phyloP scores from a whole-genome alignment of 2,888 invertebrate species.

The Torymus texanus region DNA sequence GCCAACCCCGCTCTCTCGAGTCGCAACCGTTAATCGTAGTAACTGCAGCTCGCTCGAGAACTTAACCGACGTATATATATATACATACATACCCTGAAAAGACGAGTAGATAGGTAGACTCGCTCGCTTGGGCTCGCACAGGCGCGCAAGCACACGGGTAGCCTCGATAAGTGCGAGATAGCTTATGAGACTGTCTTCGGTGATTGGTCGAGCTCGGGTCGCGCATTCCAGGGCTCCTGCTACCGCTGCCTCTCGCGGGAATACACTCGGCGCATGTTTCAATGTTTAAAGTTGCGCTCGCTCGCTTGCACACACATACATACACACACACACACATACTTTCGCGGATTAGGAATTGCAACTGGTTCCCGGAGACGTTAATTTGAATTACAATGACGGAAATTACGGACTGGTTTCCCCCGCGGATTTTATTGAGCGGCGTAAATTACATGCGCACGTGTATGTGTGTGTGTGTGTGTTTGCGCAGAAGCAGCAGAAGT shows the following conservation, averaged over 20 bases:
- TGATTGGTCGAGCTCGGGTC: conserved; percentile 57
- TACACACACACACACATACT: neutral
- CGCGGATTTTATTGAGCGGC: conserved; percentile 47
- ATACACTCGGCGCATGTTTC: conserved; percentile 22
- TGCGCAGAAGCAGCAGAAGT: neutral
- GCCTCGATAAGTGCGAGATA: conserved; percentile 58
- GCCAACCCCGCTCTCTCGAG: neutral
- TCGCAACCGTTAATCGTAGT: conserved; percentile 5
- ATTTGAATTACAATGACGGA: conserved; percentile 57
- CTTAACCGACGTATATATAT: too few species aligned
- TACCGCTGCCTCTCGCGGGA: neutral
- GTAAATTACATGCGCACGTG: conserved; percentile 33
- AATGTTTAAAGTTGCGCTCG: conserved; percentile 32
- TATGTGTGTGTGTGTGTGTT: neutral
- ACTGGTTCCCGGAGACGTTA: conserved; percentile 52
- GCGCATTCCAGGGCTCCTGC: conserved; percentile 31
- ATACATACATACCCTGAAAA: too few species aligned
- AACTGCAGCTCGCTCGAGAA: neutral
- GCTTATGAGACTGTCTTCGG: conserved; percentile 45
- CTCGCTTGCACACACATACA: neutral
- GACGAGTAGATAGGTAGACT: too few species aligned
- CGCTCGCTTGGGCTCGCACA: too few species aligned
- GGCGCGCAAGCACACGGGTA: conserved; percentile 35
- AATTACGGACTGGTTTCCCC: conserved; percentile 50
- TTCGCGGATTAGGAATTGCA: conserved; percentile 52